Conservation (phyloP, 2,888 invertebrate genomes). For the Chymomyza amoena region DNA sequence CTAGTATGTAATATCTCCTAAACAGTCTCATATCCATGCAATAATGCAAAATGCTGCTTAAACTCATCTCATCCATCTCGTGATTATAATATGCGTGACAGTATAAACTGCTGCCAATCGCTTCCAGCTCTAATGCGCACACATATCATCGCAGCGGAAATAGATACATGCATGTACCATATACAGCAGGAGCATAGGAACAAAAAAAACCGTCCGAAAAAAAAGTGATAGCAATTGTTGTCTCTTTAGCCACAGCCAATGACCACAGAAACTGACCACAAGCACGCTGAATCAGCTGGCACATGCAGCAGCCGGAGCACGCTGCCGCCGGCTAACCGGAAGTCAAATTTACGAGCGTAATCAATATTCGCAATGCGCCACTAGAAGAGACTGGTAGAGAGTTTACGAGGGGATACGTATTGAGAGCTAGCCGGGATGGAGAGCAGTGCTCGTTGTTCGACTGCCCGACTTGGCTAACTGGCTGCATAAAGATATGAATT, state of each 20-base stretch:
- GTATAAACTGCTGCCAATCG: background rate
- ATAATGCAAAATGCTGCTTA: too few relatives aligned
- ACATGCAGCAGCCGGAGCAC: background rate
- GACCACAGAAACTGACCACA: constrained; percentile 2
- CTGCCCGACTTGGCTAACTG: background rate
- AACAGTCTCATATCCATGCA: too few relatives aligned
- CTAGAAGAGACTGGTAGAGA: background rate
- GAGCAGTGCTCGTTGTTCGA: background rate
- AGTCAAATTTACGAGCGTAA: constrained; percentile 24
- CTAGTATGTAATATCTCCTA: too few relatives aligned
- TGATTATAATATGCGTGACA: background rate
- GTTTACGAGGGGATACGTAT: too few relatives aligned
- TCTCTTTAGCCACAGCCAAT: constrained; percentile 1
- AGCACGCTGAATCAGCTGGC: constrained; percentile 6
- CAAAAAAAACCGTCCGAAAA: background rate
- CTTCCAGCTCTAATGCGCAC: background rate
- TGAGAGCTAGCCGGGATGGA: too few relatives aligned
- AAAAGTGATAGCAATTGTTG: background rate
- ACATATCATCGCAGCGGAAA: background rate
- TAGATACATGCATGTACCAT: background rate
- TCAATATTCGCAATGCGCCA: constrained; percentile 13
- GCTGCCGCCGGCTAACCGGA: constrained; percentile 9
- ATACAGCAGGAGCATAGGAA: background rate
- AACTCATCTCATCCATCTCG: too few relatives aligned
- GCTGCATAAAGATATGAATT: constrained; percentile 17